Evolutionary conservation across 2,113 vertebrate species (phyloP).

Genomic region (Tringa solitaria): DNA sequence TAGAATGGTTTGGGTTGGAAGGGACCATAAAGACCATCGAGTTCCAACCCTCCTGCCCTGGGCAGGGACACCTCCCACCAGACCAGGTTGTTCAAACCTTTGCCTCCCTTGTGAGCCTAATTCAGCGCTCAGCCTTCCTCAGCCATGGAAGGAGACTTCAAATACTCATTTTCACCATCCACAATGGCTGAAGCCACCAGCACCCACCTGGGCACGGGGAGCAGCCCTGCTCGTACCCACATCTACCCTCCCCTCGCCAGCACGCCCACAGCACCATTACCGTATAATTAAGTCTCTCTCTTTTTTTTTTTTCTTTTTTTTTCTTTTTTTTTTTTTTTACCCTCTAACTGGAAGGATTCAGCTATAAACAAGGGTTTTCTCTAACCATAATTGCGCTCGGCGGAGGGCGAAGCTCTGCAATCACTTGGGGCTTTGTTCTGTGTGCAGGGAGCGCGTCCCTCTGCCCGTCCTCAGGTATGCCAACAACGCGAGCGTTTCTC

Average conservation of each 20-base stretch:
- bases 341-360: neutral
- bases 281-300: constrained; percentile 39
- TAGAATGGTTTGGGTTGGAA: too few relatives aligned
- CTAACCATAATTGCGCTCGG: constrained; percentile 1
- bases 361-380: constrained; percentile 43
- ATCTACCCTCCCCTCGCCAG: rapidly evolving
- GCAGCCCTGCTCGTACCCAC: neutral
- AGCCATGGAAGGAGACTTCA: rapidly evolving
- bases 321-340: too few relatives aligned
- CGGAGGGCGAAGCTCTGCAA: neutral
- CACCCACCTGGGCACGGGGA: neutral
- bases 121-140: neutral
- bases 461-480: constrained; percentile 41
- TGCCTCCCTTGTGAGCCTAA: rapidly evolving
- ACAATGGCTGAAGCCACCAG: neutral
- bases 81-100: neutral
- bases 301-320: neutral
- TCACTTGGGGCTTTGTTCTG: constrained; percentile 33
- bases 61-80: too few relatives aligned
- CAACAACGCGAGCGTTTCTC: neutral
- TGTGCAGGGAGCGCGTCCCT: neutral
- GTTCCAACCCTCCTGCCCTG: too few relatives aligned
- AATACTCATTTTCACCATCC: neutral
- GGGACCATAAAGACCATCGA: too few relatives aligned
- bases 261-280: neutral